Conservation (phyloP, 2,113 vertebrate species). For the Peromyscus polionotus region DNA sequence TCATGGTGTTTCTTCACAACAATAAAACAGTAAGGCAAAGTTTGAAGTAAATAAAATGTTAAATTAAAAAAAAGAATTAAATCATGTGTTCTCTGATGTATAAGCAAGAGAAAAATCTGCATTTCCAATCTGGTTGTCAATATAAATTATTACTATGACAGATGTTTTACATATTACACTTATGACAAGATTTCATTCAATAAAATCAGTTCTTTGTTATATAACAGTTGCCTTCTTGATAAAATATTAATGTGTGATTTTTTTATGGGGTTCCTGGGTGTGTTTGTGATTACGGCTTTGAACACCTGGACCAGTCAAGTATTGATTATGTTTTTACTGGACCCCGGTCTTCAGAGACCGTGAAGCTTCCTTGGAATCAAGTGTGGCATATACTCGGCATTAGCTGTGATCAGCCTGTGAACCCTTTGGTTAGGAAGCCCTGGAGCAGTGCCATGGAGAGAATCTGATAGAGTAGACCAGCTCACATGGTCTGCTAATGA, state of each 20-base stretch:
- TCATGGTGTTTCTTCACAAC: not conserved
- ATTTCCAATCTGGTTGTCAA: conserved; percentile 5
- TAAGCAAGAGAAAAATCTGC: not conserved
- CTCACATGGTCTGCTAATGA: not conserved
- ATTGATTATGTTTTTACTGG: conserved; percentile 1
- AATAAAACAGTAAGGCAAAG: not conserved
- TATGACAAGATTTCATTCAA: conserved; percentile 27
- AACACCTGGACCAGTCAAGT: not conserved
- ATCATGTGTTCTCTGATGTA: not conserved
- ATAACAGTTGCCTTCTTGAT: conserved; percentile 38
- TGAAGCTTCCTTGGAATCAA: not conserved
- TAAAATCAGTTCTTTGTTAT: conserved; percentile 31
- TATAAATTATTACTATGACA: not conserved
- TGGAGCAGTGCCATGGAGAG: not conserved
- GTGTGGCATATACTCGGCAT: not conserved
- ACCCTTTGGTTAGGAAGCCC: conserved; percentile 37
- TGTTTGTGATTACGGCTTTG: not conserved
- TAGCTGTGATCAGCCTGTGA: not conserved
- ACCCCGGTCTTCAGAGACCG: conserved; percentile 42
- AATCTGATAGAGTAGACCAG: not conserved
- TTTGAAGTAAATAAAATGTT: conserved; percentile 8
- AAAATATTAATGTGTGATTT: not conserved
- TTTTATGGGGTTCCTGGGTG: not conserved
- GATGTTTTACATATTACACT: not conserved
- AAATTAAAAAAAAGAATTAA: not conserved